These are phyloP conservation scores for Eulithis testata DNA, from an alignment of 2,888 invertebrate species.

Conservation along the genomic window DNA sequence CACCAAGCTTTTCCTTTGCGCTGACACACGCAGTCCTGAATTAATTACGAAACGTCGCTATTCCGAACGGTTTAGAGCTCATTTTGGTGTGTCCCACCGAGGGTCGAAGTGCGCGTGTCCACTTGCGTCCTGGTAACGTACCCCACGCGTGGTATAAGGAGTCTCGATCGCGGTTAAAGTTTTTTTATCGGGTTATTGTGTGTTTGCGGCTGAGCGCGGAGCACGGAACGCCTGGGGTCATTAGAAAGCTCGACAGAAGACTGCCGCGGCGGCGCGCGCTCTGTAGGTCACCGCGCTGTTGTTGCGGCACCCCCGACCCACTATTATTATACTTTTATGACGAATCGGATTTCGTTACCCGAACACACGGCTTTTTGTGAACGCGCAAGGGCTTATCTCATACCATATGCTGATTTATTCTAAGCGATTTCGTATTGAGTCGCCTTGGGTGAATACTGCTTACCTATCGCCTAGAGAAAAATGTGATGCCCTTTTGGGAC, in stretches of 20 bases:
- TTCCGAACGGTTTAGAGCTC: constrained; percentile 69
- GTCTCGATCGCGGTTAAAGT: constrained; percentile 61
- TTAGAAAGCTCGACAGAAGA: constrained; percentile 82
- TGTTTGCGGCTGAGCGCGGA: constrained; percentile 66
- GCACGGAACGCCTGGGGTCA: constrained; percentile 81
- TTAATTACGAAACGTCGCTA: constrained; percentile 75
- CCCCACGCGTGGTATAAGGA: constrained; percentile 66
- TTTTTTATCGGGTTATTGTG: constrained; percentile 63
- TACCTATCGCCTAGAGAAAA: constrained; percentile 28
- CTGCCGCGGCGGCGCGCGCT: constrained; percentile 83
- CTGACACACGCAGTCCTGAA: constrained; percentile 56
- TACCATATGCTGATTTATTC: constrained; percentile 46
- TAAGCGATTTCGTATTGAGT: constrained; percentile 45
- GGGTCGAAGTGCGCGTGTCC: constrained; percentile 68
- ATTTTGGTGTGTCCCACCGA: constrained; percentile 62
- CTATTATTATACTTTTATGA: constrained; percentile 85
- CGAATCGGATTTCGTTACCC: constrained; percentile 80
- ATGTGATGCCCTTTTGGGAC: constrained; percentile 5
- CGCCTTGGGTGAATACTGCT: constrained; percentile 37
- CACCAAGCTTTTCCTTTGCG: constrained; percentile 62
- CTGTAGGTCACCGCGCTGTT: constrained; percentile 78
- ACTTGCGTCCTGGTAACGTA: constrained; percentile 50
- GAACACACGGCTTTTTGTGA: constrained; percentile 68
- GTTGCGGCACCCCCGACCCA: constrained; percentile 82
- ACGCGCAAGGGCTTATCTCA: constrained; percentile 57